Conservation (phyloP, 2,888 invertebrate genomes). For the Oxystoma pomonae region DNA sequence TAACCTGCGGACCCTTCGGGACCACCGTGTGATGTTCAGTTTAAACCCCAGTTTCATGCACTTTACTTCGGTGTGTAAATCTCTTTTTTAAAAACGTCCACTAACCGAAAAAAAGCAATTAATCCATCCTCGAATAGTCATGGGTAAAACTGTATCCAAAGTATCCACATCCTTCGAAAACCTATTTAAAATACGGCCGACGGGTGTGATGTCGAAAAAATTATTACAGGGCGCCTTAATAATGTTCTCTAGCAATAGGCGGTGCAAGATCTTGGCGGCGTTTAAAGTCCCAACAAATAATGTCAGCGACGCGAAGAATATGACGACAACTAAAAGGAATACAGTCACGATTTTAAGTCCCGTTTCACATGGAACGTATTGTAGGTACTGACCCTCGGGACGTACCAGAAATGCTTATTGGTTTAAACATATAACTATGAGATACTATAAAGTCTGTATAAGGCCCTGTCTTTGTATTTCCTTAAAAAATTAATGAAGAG, state of each 20-base stretch:
- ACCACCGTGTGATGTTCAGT: too few species aligned
- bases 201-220: slow-evolving; percentile 78
- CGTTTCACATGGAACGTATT: too few species aligned
- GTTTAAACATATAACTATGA: too few species aligned
- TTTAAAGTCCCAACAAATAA: slow-evolving; percentile 64
- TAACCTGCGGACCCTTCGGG: too few species aligned
- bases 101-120: slow-evolving; percentile 63
- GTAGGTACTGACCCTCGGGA: too few species aligned
- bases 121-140: slow-evolving; percentile 68
- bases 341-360: too few species aligned
- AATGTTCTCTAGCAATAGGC: slow-evolving; percentile 59
- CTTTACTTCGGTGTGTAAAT: too few species aligned
- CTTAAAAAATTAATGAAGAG: too few species aligned
- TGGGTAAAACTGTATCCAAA: slow-evolving; percentile 67
- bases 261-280: slow-evolving; percentile 61
- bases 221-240: slow-evolving; percentile 63
- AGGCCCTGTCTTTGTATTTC: too few species aligned
- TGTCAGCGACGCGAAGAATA: slow-evolving; percentile 63
- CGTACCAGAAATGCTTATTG: too few species aligned
- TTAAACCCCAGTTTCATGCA: too few species aligned
- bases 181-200: slow-evolving; percentile 74
- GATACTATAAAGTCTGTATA: too few species aligned
- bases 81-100: slow-evolving; percentile 15
- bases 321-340: slow-evolving; percentile 54
- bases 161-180: slow-evolving; percentile 73